Percentiles rank a stretch among this genome's conserved stretches.
Evolutionary conservation across 2,888 invertebrate species (phyloP).

Genomic region (Drosophila nigricruria): DNA sequence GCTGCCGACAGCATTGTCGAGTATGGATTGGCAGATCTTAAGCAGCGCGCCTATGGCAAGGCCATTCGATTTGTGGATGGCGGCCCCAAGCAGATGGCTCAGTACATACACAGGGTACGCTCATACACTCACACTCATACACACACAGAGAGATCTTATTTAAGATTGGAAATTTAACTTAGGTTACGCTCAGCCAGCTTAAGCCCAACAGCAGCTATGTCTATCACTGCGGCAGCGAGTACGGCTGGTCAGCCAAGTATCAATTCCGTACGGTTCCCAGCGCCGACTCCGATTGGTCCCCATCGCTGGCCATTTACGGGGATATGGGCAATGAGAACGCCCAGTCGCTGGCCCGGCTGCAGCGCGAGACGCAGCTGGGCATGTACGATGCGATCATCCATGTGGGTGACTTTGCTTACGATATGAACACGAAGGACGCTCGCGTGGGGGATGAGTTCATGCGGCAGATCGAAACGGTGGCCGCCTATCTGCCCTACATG

Average conservation of each 20-base stretch:
- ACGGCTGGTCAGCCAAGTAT: conserved; percentile 93
- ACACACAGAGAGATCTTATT: conserved; percentile 7
- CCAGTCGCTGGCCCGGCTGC: conserved; percentile 92
- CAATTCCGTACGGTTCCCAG: conserved; percentile 90
- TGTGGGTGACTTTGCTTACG: conserved; percentile 98
- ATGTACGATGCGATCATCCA: conserved; percentile 95
- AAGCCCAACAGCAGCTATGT: conserved; percentile 89
- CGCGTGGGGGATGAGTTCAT: conserved; percentile 96
- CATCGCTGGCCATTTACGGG: conserved; percentile 94
- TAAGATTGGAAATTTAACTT: conserved; percentile 24
- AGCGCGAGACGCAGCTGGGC: conserved; percentile 92
- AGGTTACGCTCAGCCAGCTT: conserved; percentile 87
- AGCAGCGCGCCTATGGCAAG: conserved; percentile 86
- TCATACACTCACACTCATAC: conserved; percentile 3
- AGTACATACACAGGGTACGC: conserved; percentile 92
- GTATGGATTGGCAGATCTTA: conserved; percentile 88
- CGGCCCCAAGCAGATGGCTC: conserved; percentile 87
- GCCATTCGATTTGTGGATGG: conserved; percentile 91
- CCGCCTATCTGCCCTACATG: conserved; percentile 97
- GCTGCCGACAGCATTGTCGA: conserved; percentile 87
- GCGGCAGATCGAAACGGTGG: conserved; percentile 95
- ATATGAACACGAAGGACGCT: conserved; percentile 94
- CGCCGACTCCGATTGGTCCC: conserved; percentile 89
- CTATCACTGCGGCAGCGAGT: conserved; percentile 92
- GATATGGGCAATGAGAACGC: conserved; percentile 98